Evolutionary conservation across 2,113 vertebrate species (phyloP).

Genomic region (Colinus virginianus): DNA sequence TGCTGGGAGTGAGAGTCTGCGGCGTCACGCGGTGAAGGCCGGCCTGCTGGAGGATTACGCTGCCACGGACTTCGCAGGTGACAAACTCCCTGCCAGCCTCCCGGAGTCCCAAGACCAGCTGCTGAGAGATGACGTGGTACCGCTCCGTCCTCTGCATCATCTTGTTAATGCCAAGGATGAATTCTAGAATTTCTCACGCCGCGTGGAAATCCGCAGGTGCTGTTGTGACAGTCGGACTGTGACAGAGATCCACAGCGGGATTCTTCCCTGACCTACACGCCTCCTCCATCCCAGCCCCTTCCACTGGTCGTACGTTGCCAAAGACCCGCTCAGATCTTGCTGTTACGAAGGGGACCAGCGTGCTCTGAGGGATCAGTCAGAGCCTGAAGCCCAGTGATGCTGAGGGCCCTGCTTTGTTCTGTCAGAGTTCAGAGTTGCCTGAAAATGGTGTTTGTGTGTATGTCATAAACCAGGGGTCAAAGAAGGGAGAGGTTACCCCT

Average conservation of each 20-base stretch:
- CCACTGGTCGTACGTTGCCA: background rate
- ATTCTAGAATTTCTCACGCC: conserved; percentile 75
- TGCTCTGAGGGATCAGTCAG: background rate
- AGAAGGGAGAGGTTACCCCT: background rate
- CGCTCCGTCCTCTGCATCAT: conserved; percentile 55
- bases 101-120: background rate
- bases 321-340: conserved; percentile 36
- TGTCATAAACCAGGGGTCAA: background rate
- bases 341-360: background rate
- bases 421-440: background rate
- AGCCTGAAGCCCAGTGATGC: background rate
- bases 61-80: background rate
- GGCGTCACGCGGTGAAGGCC: conserved; percentile 54
- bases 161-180: conserved; percentile 78
- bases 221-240: background rate
- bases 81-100: background rate
- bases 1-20: conserved; percentile 58
- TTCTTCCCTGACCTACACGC: background rate
- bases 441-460: conserved; percentile 13
- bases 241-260: background rate
- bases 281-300: background rate
- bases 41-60: conserved; percentile 61
- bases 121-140: conserved; percentile 34
- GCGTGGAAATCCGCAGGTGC: background rate
- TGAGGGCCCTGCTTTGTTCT: rapidly evolving